Evolutionary conservation across 2,113 vertebrate genomes (phyloP).

Genomic region (Pseudorectes ferrugineus): DNA sequence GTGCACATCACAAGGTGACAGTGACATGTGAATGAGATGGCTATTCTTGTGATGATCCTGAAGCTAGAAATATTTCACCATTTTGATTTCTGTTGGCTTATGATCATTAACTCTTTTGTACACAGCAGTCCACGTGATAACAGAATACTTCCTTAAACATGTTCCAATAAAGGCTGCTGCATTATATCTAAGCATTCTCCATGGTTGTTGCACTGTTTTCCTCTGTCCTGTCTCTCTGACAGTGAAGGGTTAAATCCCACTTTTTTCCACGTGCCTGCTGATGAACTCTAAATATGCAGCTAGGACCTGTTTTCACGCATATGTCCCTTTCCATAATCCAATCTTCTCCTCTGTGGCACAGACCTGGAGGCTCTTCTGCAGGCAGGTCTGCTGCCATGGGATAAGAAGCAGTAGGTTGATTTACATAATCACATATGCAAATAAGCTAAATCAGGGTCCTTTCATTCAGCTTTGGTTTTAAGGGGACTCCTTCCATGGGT

Average conservation of each 20-base stretch:
- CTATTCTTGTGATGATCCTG: background rate
- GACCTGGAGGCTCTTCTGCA: conserved; percentile 50
- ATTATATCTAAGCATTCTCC: background rate
- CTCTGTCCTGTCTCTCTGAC: background rate
- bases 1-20: background rate
- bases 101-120: background rate
- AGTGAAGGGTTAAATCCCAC: background rate
- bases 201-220: background rate
- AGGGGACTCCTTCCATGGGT: background rate
- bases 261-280: background rate
- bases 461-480: conserved; percentile 37
- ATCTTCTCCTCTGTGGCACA: conserved; percentile 24
- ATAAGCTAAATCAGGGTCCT: background rate
- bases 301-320: background rate
- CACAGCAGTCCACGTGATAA: background rate
- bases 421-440: conserved; percentile 57
- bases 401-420: conserved; percentile 43
- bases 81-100: background rate
- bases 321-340: conserved; percentile 38
- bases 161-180: background rate
- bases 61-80: background rate
- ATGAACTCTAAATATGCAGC: conserved; percentile 21
- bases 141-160: background rate
- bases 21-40: background rate
- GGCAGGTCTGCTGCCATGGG: conserved; percentile 38